Conservation (phyloP, 2,888 invertebrate genomes). For the Ptilodon capucinus region DNA sequence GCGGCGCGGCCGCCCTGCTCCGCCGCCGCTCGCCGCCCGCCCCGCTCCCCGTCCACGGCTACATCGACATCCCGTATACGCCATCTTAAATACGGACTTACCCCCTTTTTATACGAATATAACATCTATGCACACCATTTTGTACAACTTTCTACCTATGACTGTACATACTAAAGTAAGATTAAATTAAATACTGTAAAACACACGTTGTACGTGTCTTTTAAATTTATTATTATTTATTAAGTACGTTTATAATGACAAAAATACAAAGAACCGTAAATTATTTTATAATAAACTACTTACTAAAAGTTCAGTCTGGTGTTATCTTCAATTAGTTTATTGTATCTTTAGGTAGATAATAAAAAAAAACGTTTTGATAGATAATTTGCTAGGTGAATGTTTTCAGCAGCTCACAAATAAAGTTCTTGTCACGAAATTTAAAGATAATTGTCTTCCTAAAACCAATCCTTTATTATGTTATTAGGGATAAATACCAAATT, state of each 20-base stretch:
- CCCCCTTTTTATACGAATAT: conserved; percentile 73
- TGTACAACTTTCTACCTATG: conserved; percentile 73
- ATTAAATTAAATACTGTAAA: conserved; percentile 78
- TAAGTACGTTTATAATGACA: conserved; percentile 79
- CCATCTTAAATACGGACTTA: conserved; percentile 73
- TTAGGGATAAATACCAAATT: not conserved
- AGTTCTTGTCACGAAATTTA: not conserved
- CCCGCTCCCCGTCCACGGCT: conserved; percentile 33
- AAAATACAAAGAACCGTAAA: conserved; percentile 70
- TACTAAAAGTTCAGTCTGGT: conserved; percentile 67
- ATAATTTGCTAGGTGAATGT: conserved; percentile 7
- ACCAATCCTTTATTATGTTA: not conserved
- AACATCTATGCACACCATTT: conserved; percentile 56
- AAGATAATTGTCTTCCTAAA: not conserved
- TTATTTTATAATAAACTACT: conserved; percentile 81
- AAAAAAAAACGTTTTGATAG: conserved; percentile 16
- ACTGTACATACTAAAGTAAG: conserved; percentile 81
- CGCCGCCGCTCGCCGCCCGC: conserved; percentile 24
- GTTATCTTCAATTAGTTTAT: conserved; percentile 56
- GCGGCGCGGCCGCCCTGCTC: conserved; percentile 25
- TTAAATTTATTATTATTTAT: conserved; percentile 73
- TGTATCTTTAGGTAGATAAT: conserved; percentile 24
- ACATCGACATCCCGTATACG: conserved; percentile 55
- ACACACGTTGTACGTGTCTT: conserved; percentile 80
- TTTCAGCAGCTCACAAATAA: conserved; percentile 3